Evolutionary conservation across 1,140 invertebrate species (phyloP).

Genomic region (Zaprionus vittiger): DNA sequence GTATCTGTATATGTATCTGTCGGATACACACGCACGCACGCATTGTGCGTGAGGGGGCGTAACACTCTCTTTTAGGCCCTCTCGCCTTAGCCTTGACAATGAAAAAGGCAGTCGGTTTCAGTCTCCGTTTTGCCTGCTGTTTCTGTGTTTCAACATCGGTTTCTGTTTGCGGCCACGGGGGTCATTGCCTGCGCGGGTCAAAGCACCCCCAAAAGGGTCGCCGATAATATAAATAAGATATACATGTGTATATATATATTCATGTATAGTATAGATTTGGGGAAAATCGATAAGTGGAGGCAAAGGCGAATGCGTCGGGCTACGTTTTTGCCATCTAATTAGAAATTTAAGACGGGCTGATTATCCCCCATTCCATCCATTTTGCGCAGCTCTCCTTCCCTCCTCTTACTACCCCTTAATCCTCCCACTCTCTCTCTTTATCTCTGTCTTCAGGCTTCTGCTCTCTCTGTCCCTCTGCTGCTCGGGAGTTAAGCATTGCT

Average conservation of each 20-base stretch:
- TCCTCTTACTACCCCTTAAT: neutral
- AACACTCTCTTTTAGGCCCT: conserved; percentile 22
- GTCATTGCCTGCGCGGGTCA: conserved; percentile 48
- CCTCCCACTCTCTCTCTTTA: neutral
- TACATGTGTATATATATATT: neutral
- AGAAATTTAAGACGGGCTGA: conserved; percentile 58
- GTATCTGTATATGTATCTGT: conserved; percentile 12
- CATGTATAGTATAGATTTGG: neutral
- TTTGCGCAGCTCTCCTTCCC: neutral
- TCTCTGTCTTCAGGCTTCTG: conserved; percentile 4
- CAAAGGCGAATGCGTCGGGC: neutral
- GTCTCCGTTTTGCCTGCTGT: neutral
- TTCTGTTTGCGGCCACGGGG: neutral
- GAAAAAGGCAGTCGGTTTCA: conserved; percentile 43
- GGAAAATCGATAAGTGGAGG: conserved; percentile 52
- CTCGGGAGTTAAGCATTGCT: conserved; percentile 60
- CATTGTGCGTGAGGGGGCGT: conserved; percentile 51
- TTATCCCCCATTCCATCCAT: neutral
- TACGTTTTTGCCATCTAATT: conserved; percentile 53
- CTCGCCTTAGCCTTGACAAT: conserved; percentile 37
- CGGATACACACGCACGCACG: conserved; percentile 48
- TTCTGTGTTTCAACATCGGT: neutral
- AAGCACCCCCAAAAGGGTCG: conserved; percentile 18
- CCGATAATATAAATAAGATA: conserved; percentile 11
- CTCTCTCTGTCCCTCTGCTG: neutral